Percentiles rank a stretch among this genome's conserved stretches.
phyloP scores from a whole-genome alignment of 2,888 invertebrate genomes.

The Heliconius ethilla region DNA sequence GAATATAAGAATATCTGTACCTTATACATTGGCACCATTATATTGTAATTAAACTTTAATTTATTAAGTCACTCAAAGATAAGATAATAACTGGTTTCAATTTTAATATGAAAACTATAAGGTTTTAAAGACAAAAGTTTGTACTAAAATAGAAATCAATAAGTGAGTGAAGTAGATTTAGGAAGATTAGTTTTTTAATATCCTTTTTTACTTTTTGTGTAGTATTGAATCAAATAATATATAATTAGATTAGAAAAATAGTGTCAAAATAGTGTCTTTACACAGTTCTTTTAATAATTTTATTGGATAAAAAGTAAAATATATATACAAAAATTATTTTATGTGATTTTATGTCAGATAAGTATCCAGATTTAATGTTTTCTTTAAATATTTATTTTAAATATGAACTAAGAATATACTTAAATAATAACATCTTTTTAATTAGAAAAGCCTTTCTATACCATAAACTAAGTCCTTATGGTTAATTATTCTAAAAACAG shows the following conservation, averaged over 20 bases:
- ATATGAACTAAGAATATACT: not conserved
- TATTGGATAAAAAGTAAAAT: no score
- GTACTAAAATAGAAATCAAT: not conserved
- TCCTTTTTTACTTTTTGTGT: not conserved
- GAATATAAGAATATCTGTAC: not conserved
- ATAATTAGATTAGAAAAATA: not conserved
- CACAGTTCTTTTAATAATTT: no score
- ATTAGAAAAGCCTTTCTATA: not conserved
- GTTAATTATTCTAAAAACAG: constrained; percentile 2
- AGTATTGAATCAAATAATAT: not conserved
- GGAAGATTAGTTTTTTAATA: not conserved
- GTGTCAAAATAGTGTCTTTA: no score
- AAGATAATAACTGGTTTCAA: constrained; percentile 20
- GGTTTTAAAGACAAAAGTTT: not conserved
- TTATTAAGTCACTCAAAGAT: constrained; percentile 23
- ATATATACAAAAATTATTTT: no score
- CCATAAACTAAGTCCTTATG: not conserved
- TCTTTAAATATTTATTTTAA: not conserved
- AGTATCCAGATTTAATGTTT: no score
- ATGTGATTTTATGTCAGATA: no score
- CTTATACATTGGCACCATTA: constrained; percentile 16
- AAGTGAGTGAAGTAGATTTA: constrained; percentile 3
- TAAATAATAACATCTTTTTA: not conserved
- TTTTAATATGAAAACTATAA: not conserved
- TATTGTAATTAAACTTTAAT: constrained; percentile 35